Conservation (phyloP, 1,140 invertebrate genomes). For the Bombyx mandarina region DNA sequence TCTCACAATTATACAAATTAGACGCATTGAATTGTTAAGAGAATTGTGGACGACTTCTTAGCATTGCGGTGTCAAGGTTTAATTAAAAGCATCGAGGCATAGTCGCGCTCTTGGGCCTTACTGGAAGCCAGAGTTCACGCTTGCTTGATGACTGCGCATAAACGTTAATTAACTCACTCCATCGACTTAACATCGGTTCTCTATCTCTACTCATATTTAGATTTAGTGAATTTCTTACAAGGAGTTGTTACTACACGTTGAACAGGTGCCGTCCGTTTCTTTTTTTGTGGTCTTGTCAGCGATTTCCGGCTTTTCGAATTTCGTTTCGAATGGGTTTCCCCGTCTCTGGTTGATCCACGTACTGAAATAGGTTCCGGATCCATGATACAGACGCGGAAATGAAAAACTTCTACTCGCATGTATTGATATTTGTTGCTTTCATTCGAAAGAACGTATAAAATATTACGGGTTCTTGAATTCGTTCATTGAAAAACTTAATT, state of each 20-base stretch:
- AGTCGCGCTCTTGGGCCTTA: conserved; percentile 30
- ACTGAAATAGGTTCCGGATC: conserved; percentile 36
- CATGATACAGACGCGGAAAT: conserved; percentile 49
- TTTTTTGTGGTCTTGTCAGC: conserved; percentile 9
- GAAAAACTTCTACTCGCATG: conserved; percentile 40
- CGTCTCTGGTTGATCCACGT: conserved; percentile 33
- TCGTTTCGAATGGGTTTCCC: conserved; percentile 19
- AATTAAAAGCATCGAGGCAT: conserved; percentile 43
- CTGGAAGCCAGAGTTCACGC: conserved; percentile 21
- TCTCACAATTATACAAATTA: too few species aligned
- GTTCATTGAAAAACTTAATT: neutral
- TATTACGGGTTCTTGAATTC: neutral
- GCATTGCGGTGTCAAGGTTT: conserved; percentile 27
- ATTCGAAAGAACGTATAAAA: neutral
- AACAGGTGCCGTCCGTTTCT: too few species aligned
- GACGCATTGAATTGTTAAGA: conserved; percentile 12
- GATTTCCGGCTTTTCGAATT: conserved; percentile 27
- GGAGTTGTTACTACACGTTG: too few species aligned
- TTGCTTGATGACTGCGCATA: conserved; percentile 48
- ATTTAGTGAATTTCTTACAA: too few species aligned
- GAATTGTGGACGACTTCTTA: conserved; percentile 24
- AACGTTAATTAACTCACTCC: conserved; percentile 53
- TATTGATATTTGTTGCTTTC: conserved; percentile 28
- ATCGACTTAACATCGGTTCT: conserved; percentile 25
- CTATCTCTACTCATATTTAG: neutral